Evolutionary conservation across 23 tunicate genomes (phyloP).

Genomic region (Halocynthia aurantium): DNA sequence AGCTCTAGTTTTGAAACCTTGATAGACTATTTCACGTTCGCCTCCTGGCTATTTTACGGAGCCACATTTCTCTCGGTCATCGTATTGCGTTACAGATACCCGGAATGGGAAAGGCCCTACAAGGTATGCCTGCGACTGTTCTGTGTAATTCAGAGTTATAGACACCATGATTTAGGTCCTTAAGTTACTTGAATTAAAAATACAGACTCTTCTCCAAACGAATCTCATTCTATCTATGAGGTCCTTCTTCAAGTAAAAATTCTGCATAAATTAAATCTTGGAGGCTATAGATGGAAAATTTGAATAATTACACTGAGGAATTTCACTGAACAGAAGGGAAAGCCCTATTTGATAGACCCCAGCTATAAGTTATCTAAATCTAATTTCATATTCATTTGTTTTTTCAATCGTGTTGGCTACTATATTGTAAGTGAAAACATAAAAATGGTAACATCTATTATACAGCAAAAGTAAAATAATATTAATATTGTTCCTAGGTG

Average conservation of each 20-base stretch:
- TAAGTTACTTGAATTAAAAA: neutral
- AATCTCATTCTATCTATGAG: too few species aligned
- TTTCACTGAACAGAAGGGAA: too few species aligned
- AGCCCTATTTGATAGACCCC: too few species aligned
- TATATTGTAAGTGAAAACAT: too few species aligned
- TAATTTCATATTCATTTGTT: too few species aligned
- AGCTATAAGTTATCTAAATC: too few species aligned
- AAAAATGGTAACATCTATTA: too few species aligned
- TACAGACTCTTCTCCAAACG: neutral
- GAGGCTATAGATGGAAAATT: too few species aligned
- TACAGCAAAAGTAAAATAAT: neutral
- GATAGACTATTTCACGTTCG: conserved; percentile 89
- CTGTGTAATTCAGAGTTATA: neutral
- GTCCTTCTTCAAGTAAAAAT: too few species aligned
- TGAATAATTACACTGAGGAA: too few species aligned
- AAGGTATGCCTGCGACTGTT: conserved; percentile 29
- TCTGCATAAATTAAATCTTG: too few species aligned
- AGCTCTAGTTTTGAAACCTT: conserved; percentile 59
- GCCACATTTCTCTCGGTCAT: conserved; percentile 73
- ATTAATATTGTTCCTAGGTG: conserved; percentile 15
- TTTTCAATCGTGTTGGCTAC: too few species aligned
- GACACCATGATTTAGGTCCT: neutral
- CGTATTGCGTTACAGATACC: conserved; percentile 53
- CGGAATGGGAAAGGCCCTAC: conserved; percentile 68
- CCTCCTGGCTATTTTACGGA: conserved; percentile 91